A percentile compares a stretch with the other conserved stretches of the same genome.
Conservation (phyloP, 1,140 invertebrate species). For the Listronotus bonariensis region DNA sequence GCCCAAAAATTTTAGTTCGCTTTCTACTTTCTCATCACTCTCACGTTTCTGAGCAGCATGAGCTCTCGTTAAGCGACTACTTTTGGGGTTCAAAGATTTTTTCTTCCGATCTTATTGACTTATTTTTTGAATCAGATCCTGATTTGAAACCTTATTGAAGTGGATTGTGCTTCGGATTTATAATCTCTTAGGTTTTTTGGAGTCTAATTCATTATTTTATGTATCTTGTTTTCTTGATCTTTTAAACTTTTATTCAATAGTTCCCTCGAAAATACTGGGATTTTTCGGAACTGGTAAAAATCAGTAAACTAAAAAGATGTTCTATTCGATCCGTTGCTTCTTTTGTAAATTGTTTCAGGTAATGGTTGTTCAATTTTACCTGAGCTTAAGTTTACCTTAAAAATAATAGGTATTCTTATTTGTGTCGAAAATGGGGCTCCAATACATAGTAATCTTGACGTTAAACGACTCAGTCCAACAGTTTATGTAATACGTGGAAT, state of each 20-base stretch:
- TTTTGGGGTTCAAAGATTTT: not conserved
- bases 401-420: conserved; percentile 85
- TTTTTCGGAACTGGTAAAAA: conserved; percentile 74
- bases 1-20: conserved; percentile 57
- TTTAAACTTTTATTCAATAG: too few relatives aligned
- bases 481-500: conserved; percentile 80
- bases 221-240: conserved; percentile 59
- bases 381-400: conserved; percentile 78
- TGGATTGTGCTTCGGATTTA: conserved; percentile 49
- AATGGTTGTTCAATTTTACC: conserved; percentile 60
- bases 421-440: conserved; percentile 81
- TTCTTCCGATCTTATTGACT: not conserved
- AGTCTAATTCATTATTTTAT: conserved; percentile 49
- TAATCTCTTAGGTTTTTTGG: conserved; percentile 81
- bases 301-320: conserved; percentile 66
- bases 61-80: conserved; percentile 41
- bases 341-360: conserved; percentile 58
- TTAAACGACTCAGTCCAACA: conserved; percentile 79
- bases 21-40: conserved; percentile 44
- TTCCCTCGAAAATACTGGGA: conserved; percentile 88
- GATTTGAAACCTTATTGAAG: conserved; percentile 16
- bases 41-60: conserved; percentile 38
- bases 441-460: conserved; percentile 81
- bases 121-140: conserved; percentile 28
- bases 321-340: conserved; percentile 34